phyloP scores from a whole-genome alignment of 2,797 vertebrate genomes.

The Uromys caudimaculatus region DNA sequence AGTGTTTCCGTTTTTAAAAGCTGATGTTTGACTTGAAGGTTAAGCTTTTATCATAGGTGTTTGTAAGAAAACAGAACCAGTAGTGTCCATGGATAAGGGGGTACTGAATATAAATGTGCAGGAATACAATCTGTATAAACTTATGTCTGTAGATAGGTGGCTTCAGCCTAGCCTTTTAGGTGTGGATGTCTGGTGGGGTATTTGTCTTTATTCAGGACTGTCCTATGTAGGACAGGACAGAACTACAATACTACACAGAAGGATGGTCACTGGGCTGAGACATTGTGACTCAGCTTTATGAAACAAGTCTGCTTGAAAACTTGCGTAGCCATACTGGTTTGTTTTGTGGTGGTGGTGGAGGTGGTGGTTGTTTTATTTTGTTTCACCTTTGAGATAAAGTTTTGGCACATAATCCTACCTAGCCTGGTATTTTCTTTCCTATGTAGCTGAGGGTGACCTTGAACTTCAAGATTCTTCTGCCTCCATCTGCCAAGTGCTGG shows the following conservation, averaged over 20 bases:
- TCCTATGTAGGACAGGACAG: neutral
- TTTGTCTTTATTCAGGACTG: no score
- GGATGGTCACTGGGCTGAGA: neutral
- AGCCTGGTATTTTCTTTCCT: neutral
- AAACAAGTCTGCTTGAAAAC: neutral
- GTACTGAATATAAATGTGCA: neutral
- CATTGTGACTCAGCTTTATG: neutral
- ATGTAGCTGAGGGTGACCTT: neutral
- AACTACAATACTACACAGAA: neutral
- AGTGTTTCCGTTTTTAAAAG: neutral
- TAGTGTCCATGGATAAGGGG: neutral
- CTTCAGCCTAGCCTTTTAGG: neutral
- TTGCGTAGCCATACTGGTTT: neutral
- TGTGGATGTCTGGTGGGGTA: neutral
- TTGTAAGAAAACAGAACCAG: neutral
- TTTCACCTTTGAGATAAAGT: neutral
- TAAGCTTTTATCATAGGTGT: neutral
- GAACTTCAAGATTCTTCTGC: neutral
- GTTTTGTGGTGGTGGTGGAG: neutral
- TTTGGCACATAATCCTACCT: neutral
- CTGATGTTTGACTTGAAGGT: neutral
- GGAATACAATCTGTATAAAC: neutral
- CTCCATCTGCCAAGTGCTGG: neutral
- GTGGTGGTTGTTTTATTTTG: neutral
- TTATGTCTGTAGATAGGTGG: neutral